Conservation (phyloP, 2,113 vertebrate genomes). For the Cyanocitta stelleri region DNA sequence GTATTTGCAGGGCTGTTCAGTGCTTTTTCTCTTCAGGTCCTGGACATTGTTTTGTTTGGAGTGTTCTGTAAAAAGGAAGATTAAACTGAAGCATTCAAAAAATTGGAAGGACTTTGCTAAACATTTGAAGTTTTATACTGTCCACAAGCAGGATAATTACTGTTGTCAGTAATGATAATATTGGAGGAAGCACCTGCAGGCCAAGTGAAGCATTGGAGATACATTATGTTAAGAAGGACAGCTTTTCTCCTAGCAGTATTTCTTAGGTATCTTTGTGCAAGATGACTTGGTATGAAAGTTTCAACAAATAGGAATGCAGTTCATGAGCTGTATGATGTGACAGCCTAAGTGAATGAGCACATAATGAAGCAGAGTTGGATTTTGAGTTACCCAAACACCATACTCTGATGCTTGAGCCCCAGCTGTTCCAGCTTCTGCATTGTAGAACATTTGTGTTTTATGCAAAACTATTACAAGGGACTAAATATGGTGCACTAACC, state of each 20-base stretch:
- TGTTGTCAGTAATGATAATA: background rate
- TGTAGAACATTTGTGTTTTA: background rate
- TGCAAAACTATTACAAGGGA: background rate
- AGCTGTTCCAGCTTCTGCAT: background rate
- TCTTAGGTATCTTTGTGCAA: background rate
- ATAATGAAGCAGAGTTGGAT: background rate
- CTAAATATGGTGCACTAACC: background rate
- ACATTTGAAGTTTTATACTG: background rate
- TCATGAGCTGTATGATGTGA: background rate
- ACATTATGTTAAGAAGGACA: background rate
- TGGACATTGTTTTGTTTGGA: background rate
- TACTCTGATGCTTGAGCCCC: background rate
- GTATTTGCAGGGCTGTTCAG: background rate
- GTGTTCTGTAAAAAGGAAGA: background rate
- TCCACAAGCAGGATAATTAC: background rate
- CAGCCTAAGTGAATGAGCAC: background rate
- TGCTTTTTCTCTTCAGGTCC: background rate
- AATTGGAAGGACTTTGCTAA: background rate
- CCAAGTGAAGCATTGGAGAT: background rate
- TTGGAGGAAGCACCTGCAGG: background rate
- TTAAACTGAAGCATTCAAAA: background rate
- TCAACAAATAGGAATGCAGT: background rate
- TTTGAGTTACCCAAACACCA: background rate
- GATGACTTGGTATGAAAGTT: background rate
- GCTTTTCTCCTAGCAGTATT: background rate